These are phyloP conservation scores for Drosophila repletoides DNA, from an alignment of 1,140 invertebrate species.

Conservation along the genomic window DNA sequence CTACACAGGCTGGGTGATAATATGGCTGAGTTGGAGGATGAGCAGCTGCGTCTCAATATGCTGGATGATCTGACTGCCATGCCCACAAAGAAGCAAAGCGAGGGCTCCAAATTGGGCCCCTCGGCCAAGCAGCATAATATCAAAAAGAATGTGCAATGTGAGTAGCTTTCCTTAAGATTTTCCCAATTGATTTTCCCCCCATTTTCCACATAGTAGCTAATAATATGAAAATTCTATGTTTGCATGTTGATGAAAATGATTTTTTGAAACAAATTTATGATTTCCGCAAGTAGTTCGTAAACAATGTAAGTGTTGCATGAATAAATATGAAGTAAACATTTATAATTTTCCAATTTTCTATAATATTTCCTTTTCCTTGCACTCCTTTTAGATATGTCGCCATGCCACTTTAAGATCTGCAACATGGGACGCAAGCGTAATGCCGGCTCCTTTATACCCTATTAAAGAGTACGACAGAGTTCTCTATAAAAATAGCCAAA, in stretches of 20 bases:
- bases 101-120: conserved; percentile 10
- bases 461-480: conserved; percentile 18
- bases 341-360: neutral
- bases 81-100: conserved; percentile 47
- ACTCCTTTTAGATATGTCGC: conserved; percentile 63
- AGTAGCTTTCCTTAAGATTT: too few relatives aligned
- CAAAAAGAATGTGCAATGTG: conserved; percentile 79
- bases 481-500: neutral
- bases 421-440: conserved; percentile 78
- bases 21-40: conserved; percentile 13
- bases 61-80: conserved; percentile 41
- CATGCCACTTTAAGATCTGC: conserved; percentile 79
- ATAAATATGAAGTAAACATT: neutral
- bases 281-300: conserved; percentile 66
- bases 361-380: neutral
- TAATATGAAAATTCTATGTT: neutral
- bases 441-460: conserved; percentile 44
- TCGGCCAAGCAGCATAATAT: conserved; percentile 61
- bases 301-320: conserved; percentile 78
- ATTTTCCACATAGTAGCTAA: too few relatives aligned
- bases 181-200: too few relatives aligned
- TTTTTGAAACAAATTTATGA: conserved; percentile 36
- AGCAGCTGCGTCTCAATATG: conserved; percentile 32
- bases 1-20: conserved; percentile 54
- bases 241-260: conserved; percentile 22